Base-by-base conservation (phyloP, 2,888 invertebrate genomes). In the Athalia rosae region DNA sequence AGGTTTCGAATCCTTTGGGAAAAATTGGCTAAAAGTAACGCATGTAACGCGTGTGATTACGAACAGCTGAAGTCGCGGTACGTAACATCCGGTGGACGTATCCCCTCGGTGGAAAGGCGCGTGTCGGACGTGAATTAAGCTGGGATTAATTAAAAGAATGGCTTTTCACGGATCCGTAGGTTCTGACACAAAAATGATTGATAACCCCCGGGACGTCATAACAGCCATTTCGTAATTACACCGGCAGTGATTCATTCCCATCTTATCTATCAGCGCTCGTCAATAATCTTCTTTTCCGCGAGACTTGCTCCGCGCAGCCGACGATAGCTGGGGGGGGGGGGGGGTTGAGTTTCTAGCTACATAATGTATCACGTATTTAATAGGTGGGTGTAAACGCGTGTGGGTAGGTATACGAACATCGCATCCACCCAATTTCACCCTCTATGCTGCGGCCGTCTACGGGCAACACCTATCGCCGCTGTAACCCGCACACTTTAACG, bases 191-290 rank as follows among this genome's bases (percentile, higher is more conserved):
- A 81, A 83, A 84, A 87, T 87, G 87, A 87, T 87, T 82, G 87
- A 87, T 87, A 82, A 85, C 78, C 81, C 79, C 81, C 79, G 83
- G 84, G 80, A 82, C 81, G 81, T 84, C 81, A 80, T 84, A 85
- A 84, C 84, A 84, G 84, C 84, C 82, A 86, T 87, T 87, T 85
- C 84, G 86, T 85, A 86, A 87, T 87, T 87, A 87, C 85, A 83
- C 83, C 83, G 82, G 83, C 84, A 85, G 84, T 85, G 85, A 87
- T 84, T 86, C 84, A 83, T 84, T 83, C 78, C 81, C 84, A 80
- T 86, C 87, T 87, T 85, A 85, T 86, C 87, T 85, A 86, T 86
- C 83, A 79, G 81, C 79, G 80, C 84, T 85, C 88, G 87, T 89
- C 88, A 86, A 88, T 88, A 87, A 88, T 85, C 83, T 84, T 85